A percentile compares a stretch with the other conserved stretches of the same genome.
phyloP scores from a whole-genome alignment of 2,888 invertebrate species.

The Sipha maydis region DNA sequence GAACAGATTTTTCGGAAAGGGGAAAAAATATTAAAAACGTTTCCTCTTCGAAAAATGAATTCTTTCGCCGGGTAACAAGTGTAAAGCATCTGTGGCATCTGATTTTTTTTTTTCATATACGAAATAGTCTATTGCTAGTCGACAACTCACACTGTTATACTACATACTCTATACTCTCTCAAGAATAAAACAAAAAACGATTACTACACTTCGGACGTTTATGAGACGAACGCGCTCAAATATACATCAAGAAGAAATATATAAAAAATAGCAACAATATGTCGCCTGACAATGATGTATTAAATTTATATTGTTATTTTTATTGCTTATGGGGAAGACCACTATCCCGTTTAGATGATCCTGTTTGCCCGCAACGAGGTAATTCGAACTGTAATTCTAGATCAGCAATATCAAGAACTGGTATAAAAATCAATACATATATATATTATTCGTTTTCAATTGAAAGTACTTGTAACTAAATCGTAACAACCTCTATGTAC shows the following conservation, averaged over 20 bases:
- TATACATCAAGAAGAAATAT: background rate
- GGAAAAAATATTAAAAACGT: conserved; percentile 52
- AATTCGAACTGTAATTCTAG: background rate
- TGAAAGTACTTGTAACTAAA: background rate
- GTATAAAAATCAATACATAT: background rate
- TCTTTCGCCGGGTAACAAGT: conserved; percentile 50
- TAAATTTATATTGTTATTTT: background rate
- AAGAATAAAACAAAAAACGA: conserved; percentile 2
- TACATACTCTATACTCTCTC: background rate
- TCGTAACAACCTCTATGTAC: background rate
- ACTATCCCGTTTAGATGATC: background rate
- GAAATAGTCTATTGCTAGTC: background rate
- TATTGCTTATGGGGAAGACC: background rate
- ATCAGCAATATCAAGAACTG: too few relatives aligned
- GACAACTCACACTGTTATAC: conserved; percentile 2
- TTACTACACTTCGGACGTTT: background rate
- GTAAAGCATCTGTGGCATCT: conserved; percentile 56
- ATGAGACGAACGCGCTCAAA: background rate
- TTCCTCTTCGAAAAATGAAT: conserved; percentile 49
- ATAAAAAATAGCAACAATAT: background rate
- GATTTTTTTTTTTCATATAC: conserved; percentile 19
- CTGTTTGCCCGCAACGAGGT: background rate
- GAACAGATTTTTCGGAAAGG: background rate
- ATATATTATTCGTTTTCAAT: background rate
- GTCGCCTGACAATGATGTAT: background rate